phyloP scores from a whole-genome alignment of 2,113 vertebrate species.

The Numenius arquata region DNA sequence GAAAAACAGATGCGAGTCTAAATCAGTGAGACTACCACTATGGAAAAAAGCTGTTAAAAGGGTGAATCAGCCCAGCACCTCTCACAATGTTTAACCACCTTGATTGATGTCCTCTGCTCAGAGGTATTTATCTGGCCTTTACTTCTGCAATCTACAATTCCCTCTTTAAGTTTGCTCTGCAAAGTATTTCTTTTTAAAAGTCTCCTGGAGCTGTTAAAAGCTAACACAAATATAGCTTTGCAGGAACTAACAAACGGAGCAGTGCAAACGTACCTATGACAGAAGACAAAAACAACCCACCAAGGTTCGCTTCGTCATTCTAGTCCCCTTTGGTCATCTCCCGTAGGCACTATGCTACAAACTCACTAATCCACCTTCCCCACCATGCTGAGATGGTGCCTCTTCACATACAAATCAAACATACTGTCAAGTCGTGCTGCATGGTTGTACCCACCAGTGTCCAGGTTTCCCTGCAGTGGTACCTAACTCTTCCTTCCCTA shows the following conservation, averaged over 20 bases:
- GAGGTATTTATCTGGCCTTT: background rate
- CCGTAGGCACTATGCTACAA: background rate
- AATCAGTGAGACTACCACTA: background rate
- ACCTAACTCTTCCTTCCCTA: background rate
- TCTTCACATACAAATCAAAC: background rate
- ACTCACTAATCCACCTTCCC: background rate
- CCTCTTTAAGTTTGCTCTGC: background rate
- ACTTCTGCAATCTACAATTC: background rate
- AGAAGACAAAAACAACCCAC: background rate
- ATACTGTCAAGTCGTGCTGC: background rate
- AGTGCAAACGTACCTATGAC: background rate
- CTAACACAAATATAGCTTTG: background rate
- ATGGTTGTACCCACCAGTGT: fast-evolving
- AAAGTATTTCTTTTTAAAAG: background rate
- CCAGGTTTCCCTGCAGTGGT: background rate
- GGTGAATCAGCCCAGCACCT: background rate
- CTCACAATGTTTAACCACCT: background rate
- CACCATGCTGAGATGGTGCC: background rate
- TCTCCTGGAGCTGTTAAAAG: background rate
- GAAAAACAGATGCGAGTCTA: background rate
- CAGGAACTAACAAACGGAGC: background rate
- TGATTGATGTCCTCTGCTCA: background rate
- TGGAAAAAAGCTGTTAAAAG: background rate
- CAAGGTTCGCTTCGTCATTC: fast-evolving
- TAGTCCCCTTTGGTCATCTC: background rate